Conservation (phyloP, 2,113 vertebrate genomes). For the Brevimyrus niger region DNA sequence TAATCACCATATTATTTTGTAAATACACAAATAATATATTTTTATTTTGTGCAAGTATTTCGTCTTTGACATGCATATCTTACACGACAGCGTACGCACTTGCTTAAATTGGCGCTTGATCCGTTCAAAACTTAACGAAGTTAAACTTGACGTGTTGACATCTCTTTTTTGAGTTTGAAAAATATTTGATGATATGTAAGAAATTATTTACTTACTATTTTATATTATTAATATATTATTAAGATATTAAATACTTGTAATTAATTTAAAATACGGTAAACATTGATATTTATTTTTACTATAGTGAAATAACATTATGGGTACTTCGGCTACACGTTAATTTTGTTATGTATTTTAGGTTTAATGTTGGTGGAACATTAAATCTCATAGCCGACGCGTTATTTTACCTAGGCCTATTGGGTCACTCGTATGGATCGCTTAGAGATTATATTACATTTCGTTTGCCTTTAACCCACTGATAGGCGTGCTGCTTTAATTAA, state of each 20-base stretch:
- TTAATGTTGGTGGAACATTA: background rate
- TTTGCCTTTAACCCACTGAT: constrained; percentile 49
- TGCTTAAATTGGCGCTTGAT: background rate
- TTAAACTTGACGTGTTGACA: background rate
- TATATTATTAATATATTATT: too few species aligned
- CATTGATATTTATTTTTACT: background rate
- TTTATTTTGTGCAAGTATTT: background rate
- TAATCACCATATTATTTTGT: background rate
- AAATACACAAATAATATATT: background rate
- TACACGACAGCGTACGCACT: background rate
- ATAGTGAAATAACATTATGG: background rate
- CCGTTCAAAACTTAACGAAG: background rate
- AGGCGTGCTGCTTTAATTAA: constrained; percentile 89
- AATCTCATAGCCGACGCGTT: background rate
- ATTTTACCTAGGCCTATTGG: background rate
- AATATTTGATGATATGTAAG: background rate
- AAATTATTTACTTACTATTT: background rate
- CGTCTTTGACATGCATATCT: background rate
- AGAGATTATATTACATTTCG: constrained; percentile 31
- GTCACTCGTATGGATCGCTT: constrained; percentile 21
- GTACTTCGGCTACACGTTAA: background rate
- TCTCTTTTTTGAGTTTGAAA: background rate
- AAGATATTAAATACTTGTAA: background rate
- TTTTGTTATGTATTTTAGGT: background rate
- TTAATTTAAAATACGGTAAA: background rate